Conservation (phyloP, 2,113 vertebrate genomes). For the Ciconia maguari region DNA sequence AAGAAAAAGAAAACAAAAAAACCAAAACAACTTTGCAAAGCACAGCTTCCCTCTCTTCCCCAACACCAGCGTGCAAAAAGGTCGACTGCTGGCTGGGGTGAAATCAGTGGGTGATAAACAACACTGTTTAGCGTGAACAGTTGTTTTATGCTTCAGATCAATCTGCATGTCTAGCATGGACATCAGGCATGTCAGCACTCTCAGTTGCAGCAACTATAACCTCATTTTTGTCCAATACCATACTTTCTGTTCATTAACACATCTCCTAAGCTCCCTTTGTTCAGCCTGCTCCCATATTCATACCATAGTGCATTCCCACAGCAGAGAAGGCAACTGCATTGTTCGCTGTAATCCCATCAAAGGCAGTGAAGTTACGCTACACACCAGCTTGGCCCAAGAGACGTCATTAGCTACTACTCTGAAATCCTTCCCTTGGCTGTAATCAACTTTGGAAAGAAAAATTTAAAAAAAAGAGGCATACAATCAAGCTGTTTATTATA, state of each 20-base stretch:
- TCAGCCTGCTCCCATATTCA: not conserved
- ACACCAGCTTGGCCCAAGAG: not conserved
- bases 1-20: not conserved
- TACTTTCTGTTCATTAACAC: not conserved
- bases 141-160: not conserved
- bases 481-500: not conserved
- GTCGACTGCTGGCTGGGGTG: not conserved
- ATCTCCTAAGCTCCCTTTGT: not conserved
- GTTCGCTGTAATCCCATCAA: not conserved
- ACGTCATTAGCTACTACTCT: not conserved
- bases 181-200: rapidly evolving
- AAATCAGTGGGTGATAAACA: not conserved
- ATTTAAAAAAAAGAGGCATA: not conserved
- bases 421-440: not conserved
- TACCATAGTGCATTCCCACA: not conserved
- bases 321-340: no score
- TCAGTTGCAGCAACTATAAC: not conserved
- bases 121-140: not conserved
- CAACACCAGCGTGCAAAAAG: rapidly evolving
- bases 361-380: not conserved
- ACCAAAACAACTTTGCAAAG: not conserved
- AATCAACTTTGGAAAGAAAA: not conserved
- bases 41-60: not conserved
- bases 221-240: not conserved
- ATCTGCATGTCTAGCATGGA: not conserved